Conservation (phyloP, 2,113 vertebrate species). For the Murina feae region DNA sequence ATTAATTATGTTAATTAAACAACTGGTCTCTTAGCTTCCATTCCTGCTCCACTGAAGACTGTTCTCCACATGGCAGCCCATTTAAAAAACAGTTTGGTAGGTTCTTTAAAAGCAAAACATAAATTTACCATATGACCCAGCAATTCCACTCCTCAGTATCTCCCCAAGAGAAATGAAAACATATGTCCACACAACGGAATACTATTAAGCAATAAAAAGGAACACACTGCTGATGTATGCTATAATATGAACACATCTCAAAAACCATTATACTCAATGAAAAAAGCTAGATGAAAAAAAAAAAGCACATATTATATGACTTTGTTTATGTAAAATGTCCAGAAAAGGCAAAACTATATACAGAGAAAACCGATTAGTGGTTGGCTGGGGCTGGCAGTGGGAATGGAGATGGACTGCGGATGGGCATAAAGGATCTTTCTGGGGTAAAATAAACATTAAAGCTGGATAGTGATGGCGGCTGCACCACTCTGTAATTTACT, state of each 20-base stretch:
- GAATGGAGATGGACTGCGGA: background rate
- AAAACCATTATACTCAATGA: background rate
- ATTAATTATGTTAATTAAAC: conserved; percentile 5
- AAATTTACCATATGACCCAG: background rate
- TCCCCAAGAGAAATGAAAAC: conserved; percentile 25
- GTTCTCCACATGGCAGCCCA: background rate
- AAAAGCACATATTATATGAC: background rate
- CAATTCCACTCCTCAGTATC: background rate
- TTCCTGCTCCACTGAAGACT: background rate
- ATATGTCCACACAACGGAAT: background rate
- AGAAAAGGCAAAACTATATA: background rate
- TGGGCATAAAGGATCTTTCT: background rate
- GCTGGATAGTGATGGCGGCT: background rate
- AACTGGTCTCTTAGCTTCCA: background rate
- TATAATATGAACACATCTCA: background rate
- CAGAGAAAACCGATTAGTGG: background rate
- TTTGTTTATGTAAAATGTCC: background rate
- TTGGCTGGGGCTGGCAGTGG: background rate
- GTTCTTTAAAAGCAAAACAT: conserved; percentile 43
- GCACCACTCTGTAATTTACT: conserved; percentile 19
- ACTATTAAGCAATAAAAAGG: conserved; percentile 16
- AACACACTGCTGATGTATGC: background rate
- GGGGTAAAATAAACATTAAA: background rate
- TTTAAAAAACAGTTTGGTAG: conserved; percentile 15
- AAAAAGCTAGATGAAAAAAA: background rate